Evolutionary conservation across 2,888 invertebrate species (phyloP).

Genomic region (Amblyjoppa fuscipennis): DNA sequence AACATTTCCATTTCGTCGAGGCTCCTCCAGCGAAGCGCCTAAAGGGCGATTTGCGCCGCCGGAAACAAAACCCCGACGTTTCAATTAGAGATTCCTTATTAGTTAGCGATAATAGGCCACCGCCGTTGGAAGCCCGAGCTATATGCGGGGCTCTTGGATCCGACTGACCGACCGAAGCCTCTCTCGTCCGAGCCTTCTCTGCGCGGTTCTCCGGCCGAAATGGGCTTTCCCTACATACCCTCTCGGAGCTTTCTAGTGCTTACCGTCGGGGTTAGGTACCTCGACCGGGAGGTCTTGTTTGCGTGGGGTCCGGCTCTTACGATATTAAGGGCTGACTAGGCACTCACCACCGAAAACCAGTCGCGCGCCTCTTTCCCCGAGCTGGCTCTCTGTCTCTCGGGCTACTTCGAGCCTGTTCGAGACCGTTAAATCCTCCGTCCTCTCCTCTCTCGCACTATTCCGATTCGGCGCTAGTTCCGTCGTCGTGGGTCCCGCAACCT

Average conservation of each 20-base stretch:
- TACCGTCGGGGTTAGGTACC: slow-evolving; percentile 79
- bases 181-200: background rate
- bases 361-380: slow-evolving; percentile 58
- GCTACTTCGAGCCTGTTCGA: slow-evolving; percentile 27
- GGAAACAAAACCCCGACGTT: slow-evolving; percentile 81
- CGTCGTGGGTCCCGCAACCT: slow-evolving; percentile 39
- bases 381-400: slow-evolving; percentile 38
- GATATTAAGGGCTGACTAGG: slow-evolving; percentile 85
- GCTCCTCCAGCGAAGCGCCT: slow-evolving; percentile 40
- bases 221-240: slow-evolving; percentile 53
- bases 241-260: slow-evolving; percentile 80
- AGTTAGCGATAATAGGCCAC: slow-evolving; percentile 83
- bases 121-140: slow-evolving; percentile 30
- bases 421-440: slow-evolving; percentile 40
- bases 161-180: slow-evolving; percentile 29
- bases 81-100: slow-evolving; percentile 84
- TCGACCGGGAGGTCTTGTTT: slow-evolving; percentile 80
- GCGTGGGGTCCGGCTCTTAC: slow-evolving; percentile 83
- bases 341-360: slow-evolving; percentile 76
- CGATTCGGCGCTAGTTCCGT: slow-evolving; percentile 50
- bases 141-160: background rate
- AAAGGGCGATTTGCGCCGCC: slow-evolving; percentile 61
- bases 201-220: slow-evolving; percentile 44
- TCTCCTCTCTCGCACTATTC: slow-evolving; percentile 2
- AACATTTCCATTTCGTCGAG: slow-evolving; percentile 47